Conservation (phyloP, 1,140 invertebrate species). For the Eulimnadia texana region DNA sequence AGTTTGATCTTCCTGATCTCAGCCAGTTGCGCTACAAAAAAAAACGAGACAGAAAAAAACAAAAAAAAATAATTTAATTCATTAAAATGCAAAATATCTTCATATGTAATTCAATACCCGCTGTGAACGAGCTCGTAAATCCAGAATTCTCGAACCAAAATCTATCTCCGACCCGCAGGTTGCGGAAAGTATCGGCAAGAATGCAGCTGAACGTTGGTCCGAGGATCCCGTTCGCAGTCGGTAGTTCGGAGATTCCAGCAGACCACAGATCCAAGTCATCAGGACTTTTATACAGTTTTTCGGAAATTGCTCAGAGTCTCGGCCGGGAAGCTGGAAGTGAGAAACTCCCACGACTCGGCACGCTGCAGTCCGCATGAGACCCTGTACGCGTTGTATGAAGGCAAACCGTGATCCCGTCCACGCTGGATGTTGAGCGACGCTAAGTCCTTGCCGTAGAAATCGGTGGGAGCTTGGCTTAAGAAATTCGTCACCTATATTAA, state of each 20-base stretch:
- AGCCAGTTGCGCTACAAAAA: conserved; percentile 33
- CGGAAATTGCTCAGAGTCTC: conserved; percentile 25
- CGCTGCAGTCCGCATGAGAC: conserved; percentile 30
- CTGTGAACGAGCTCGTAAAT: conserved; percentile 25
- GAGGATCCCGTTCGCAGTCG: conserved; percentile 30
- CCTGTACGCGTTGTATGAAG: conserved; percentile 32
- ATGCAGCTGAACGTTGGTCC: conserved; percentile 42
- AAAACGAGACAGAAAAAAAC: no score
- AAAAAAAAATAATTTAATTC: no score
- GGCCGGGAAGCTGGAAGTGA: conserved; percentile 22
- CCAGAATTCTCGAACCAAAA: conserved; percentile 41
- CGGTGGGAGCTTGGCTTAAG: conserved; percentile 28
- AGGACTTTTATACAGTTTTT: conserved; percentile 22
- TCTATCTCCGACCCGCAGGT: conserved; percentile 38
- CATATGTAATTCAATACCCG: conserved; percentile 20
- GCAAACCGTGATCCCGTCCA: conserved; percentile 38
- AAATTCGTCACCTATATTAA: conserved; percentile 30
- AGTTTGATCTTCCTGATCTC: conserved; percentile 31
- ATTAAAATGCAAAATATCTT: conserved; percentile 27
- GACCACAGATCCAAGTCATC: conserved; percentile 35
- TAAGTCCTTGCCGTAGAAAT: conserved; percentile 39
- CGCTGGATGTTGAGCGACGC: conserved; percentile 58
- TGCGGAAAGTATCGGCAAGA: conserved; percentile 38
- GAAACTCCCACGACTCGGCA: conserved; percentile 20
- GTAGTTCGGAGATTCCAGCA: conserved; percentile 33